Conservation (phyloP, 1,140 invertebrate genomes). For the Agrilus planipennis region DNA sequence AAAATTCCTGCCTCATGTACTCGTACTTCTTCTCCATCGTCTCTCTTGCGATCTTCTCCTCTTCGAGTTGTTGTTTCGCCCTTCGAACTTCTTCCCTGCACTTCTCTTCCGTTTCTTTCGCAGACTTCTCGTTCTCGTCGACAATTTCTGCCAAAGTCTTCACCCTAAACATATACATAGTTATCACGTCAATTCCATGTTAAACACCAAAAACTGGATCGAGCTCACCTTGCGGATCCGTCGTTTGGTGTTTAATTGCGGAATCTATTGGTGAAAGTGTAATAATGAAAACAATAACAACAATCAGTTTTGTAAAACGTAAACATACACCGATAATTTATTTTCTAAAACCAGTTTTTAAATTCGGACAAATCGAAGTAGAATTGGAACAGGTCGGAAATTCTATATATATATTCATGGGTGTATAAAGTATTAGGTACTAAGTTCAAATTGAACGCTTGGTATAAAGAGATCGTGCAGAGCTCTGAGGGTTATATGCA, state of each 20-base stretch:
- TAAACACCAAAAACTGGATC: slow-evolving; percentile 13
- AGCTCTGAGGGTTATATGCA: slow-evolving; percentile 13
- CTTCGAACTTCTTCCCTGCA: slow-evolving; percentile 7
- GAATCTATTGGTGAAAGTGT: background rate
- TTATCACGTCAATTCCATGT: slow-evolving; percentile 26
- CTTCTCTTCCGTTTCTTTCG: slow-evolving; percentile 2
- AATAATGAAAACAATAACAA: slow-evolving; percentile 1
- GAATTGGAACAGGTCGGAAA: no score
- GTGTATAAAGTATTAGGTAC: background rate
- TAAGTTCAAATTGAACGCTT: slow-evolving; percentile 3
- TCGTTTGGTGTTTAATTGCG: slow-evolving; percentile 8
- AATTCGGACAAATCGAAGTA: background rate
- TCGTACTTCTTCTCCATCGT: slow-evolving; percentile 12
- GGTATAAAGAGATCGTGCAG: slow-evolving; percentile 16
- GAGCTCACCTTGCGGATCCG: slow-evolving; percentile 14
- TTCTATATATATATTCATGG: background rate
- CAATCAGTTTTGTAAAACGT: background rate
- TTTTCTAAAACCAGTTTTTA: background rate
- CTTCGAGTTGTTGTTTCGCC: slow-evolving; percentile 7
- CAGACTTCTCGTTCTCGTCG: slow-evolving; percentile 8
- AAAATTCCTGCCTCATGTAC: slow-evolving; percentile 8
- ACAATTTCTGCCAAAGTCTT: slow-evolving; percentile 7
- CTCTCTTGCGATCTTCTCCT: slow-evolving; percentile 3
- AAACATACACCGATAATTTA: background rate
- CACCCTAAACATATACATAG: slow-evolving; percentile 21